phyloP scores from a whole-genome alignment of 2,113 vertebrate species.

The Laticauda laticaudata region DNA sequence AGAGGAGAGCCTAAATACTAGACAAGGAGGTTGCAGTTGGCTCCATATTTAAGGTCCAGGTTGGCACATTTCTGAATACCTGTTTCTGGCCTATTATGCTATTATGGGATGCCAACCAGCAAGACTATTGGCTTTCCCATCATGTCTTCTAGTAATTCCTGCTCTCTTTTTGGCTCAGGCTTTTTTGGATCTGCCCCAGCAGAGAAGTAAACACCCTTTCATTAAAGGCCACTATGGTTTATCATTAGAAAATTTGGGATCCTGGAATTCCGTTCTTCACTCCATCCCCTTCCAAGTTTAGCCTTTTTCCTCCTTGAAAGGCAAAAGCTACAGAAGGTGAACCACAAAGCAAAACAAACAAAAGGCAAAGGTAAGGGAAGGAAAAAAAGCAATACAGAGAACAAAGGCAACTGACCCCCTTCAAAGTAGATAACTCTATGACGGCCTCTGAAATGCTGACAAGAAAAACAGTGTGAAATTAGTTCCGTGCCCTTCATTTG shows the following conservation, averaged over 20 bases:
- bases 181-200: not conserved
- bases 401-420: constrained; percentile 31
- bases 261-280: not conserved
- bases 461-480: constrained; percentile 50
- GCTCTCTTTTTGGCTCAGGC: not conserved
- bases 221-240: not conserved
- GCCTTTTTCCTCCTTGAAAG: not conserved
- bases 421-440: constrained; percentile 33
- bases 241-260: not conserved
- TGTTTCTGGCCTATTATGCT: not conserved
- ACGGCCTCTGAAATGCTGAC: constrained; percentile 41
- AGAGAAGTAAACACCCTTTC: not conserved
- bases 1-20: not conserved
- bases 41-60: not conserved
- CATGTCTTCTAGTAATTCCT: not conserved
- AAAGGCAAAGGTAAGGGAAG: not conserved
- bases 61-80: not conserved
- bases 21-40: not conserved
- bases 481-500: constrained; percentile 42
- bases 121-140: not conserved
- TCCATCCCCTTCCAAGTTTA: not conserved
- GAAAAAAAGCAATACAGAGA: constrained; percentile 9
- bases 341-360: not conserved
- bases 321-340: not conserved
- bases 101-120: not conserved